A percentile compares a stretch with the other conserved stretches of the same genome.
phyloP scores from a whole-genome alignment of 2,888 invertebrate genomes.

The Trichopria drosophilae region DNA sequence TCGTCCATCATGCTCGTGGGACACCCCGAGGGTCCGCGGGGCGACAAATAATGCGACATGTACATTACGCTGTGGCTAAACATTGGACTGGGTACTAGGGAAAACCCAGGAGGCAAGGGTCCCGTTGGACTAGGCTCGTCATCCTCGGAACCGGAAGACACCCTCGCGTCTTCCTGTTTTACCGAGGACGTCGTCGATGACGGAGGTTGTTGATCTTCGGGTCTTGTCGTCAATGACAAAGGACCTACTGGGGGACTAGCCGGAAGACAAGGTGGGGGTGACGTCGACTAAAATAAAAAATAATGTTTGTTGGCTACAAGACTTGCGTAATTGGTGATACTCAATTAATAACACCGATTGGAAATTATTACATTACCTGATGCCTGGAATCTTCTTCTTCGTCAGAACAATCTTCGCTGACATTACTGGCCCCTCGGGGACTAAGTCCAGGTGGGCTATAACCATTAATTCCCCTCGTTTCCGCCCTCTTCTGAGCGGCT shows the following conservation, averaged over 20 bases:
- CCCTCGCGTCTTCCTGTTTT: conserved; percentile 48
- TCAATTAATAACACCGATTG: neutral
- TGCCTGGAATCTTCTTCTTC: conserved; percentile 62
- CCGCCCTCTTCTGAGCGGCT: conserved; percentile 91
- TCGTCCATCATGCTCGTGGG: conserved; percentile 72
- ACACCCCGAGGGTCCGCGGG: conserved; percentile 53
- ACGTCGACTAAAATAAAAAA: conserved; percentile 50
- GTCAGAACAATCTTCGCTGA: conserved; percentile 57
- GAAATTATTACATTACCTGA: conserved; percentile 48
- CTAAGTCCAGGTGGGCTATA: conserved; percentile 57
- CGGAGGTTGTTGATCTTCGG: conserved; percentile 53
- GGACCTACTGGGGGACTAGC: conserved; percentile 54
- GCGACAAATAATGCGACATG: conserved; percentile 84
- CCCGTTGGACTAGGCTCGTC: conserved; percentile 63
- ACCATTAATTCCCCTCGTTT: conserved; percentile 61
- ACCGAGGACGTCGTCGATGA: conserved; percentile 49
- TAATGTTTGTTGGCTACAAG: no score
- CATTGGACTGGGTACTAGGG: conserved; percentile 85
- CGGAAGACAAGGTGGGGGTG: conserved; percentile 54
- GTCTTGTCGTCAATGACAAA: conserved; percentile 53
- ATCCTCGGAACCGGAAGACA: conserved; percentile 60
- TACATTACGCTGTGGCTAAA: conserved; percentile 89
- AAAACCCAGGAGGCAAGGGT: conserved; percentile 67
- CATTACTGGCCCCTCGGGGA: conserved; percentile 57
- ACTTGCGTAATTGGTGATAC: neutral